Conservation (phyloP, 2,888 invertebrate genomes). For the Teleiodes luculella region DNA sequence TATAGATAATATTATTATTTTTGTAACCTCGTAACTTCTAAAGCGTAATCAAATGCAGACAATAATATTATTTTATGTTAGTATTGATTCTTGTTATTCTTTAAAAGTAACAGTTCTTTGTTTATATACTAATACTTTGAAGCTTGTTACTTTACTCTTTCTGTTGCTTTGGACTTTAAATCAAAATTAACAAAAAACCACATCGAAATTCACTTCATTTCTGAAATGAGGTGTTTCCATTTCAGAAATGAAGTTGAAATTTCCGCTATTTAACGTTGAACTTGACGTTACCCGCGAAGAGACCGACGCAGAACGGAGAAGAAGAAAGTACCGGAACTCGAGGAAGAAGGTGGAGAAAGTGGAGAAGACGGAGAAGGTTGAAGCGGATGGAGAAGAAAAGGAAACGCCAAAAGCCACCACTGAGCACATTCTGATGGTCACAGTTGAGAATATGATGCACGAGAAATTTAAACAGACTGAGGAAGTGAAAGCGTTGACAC, state of each 20-base stretch:
- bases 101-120: no score
- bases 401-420: constrained; percentile 41
- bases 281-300: constrained; percentile 91
- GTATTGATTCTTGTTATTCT: no score
- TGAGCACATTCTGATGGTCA: constrained; percentile 88
- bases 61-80: no score
- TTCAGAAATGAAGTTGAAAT: constrained; percentile 87
- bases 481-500: constrained; percentile 97
- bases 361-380: constrained; percentile 6
- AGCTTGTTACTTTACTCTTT: no score
- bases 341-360: constrained; percentile 35
- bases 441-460: constrained; percentile 94
- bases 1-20: no score
- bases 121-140: no score
- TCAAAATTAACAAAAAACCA: not conserved
- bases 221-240: constrained; percentile 62
- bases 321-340: constrained; percentile 67
- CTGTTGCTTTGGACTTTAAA: no score
- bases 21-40: no score
- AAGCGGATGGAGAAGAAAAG: constrained; percentile 31
- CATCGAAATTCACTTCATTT: constrained; percentile 47
- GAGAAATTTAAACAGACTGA: constrained; percentile 94
- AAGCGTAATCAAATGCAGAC: no score
- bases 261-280: constrained; percentile 89
- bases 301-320: constrained; percentile 77